These are phyloP conservation scores for Zaprionus obscuricornis DNA, from an alignment of 2,888 invertebrate species.

Conservation along the genomic window DNA sequence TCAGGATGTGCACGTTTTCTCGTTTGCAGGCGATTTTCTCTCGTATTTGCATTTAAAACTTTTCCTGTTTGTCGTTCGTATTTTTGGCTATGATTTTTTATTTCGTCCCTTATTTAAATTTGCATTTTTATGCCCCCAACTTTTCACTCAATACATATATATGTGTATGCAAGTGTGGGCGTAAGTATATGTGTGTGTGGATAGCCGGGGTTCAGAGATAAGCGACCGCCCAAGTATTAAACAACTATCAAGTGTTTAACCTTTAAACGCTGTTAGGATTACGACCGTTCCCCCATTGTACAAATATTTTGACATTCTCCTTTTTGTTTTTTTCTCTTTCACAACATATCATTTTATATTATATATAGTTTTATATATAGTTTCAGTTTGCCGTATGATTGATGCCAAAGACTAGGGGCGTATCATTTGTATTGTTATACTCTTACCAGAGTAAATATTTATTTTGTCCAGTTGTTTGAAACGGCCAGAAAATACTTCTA, in stretches of 20 bases:
- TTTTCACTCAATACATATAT: background rate
- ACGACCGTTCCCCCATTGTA: no score
- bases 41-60: slow-evolving; percentile 74
- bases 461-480: no score
- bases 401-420: no score
- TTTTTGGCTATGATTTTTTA: slow-evolving; percentile 54
- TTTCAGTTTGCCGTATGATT: no score
- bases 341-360: no score
- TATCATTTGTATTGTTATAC: no score
- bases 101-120: slow-evolving; percentile 45
- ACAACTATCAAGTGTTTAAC: slow-evolving; percentile 24
- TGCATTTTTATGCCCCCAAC: slow-evolving; percentile 60
- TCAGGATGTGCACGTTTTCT: slow-evolving; percentile 42
- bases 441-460: no score
- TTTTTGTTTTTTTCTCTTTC: no score
- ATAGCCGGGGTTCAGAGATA: slow-evolving; percentile 17
- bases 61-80: slow-evolving; percentile 52
- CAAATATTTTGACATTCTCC: no score
- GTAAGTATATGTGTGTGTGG: slow-evolving; percentile 22
- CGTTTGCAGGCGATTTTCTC: slow-evolving; percentile 68
- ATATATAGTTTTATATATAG: no score
- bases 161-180: slow-evolving; percentile 1
- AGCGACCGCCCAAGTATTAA: slow-evolving; percentile 24
- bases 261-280: no score
- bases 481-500: no score